phyloP scores from a whole-genome alignment of 2,797 vertebrate species.

The Lagodon rhomboides region DNA sequence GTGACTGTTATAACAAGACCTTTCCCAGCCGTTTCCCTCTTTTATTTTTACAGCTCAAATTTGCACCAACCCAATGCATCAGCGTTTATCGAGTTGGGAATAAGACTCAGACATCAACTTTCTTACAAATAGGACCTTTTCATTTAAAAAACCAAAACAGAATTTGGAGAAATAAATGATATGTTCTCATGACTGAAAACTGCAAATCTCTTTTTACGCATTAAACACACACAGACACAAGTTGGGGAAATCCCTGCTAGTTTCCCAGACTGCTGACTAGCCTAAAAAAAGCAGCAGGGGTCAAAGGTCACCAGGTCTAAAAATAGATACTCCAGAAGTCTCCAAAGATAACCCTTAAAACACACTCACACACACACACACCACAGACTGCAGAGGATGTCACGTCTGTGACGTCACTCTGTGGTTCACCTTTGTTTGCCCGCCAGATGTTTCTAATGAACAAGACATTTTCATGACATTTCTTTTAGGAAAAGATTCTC shows the following conservation, averaged over 20 bases:
- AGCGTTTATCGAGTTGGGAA: no score
- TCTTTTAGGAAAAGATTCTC: no score
- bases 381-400: not conserved
- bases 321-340: constrained; percentile 40
- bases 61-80: no score
- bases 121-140: no score
- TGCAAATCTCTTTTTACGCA: not conserved
- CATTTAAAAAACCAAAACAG: not conserved
- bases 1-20: no score
- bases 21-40: no score
- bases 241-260: constrained; percentile 38
- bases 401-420: not conserved
- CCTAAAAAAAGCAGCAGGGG: constrained; percentile 39
- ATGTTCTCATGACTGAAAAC: no score
- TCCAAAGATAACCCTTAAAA: constrained; percentile 25
- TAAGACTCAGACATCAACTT: no score
- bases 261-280: constrained; percentile 47
- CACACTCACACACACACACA: constrained; percentile 5
- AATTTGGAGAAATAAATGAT: no score
- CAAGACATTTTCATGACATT: no score
- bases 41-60: no score
- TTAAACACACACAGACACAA: not conserved
- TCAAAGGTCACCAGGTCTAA: constrained; percentile 49
- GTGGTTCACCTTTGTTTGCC: not conserved
- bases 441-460: no score